Base-by-base conservation (phyloP, 2,113 vertebrate genomes). In the Zosterops pallidus region DNA sequence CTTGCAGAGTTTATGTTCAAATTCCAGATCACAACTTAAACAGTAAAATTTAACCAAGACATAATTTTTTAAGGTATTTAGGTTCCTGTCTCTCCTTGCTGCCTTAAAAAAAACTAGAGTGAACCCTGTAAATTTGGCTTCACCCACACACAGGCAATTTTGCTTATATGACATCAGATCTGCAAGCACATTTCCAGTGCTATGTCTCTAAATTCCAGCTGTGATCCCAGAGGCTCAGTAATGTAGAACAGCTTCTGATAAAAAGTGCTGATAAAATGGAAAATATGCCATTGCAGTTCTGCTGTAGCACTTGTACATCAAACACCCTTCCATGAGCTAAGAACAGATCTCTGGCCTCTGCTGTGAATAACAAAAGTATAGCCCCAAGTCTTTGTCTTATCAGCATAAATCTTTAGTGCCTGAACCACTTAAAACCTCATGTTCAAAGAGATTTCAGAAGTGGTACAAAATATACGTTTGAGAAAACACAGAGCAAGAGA, bases 251-350 rank as follows among this genome's bases (percentile, higher is more conserved):
- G 2, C 33, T 83, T 92, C 82, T 93, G 83, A 90, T 88, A 80
- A 88, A 95, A 94, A 74, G 26, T 74, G 75, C 50, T 92, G 88
- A 92, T 92, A 94, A 90, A 86, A 83, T 65, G 23, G 41, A 94
- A 93, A 96, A 90, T 31, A 94, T 65, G 74, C 75, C 50, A 62
- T 24, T 79, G 75, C 65, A 85, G 46, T 76, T 59, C 18, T 88
- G 62, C 49, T 88, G 50, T 80, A 80, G 35, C 35, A 76, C 49
- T 90, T 95, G 19, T 18, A 77, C 75, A 80, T 90, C 82, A 93
- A 93, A 93, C 55, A 39, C 31, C 42, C 24, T 77, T 90, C 79
- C 52, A 70, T 8, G 41, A 53, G 55, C 67, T 90, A 79, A 80
- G 71, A 88, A 65, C 31, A 90, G 28, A 64, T 25, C 41, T 83